Evolutionary conservation across 2,797 vertebrate species (phyloP), one percentile per base, ranked within the genome.

Genomic region (Paratrypauchen microcephalus): DNA sequence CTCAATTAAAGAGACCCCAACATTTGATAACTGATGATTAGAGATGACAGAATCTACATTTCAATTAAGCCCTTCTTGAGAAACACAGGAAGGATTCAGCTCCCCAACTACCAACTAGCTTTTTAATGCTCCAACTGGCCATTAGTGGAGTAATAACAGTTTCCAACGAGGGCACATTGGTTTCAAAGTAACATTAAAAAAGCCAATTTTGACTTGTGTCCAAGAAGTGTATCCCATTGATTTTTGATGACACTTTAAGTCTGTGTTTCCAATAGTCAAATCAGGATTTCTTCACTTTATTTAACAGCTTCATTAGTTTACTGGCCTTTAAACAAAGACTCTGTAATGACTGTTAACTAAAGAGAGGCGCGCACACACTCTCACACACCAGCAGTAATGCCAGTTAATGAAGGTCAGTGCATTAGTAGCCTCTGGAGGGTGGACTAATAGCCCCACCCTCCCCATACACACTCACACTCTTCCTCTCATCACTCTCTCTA

Each of bases 251-350:
- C 74, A 72, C 74, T 72, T 69, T 75, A 41, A 41, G 36, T 75
- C 70, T 91, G 68, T 66, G 70, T 66, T 87, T 81, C 73, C 82
- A 73, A 72, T 80, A 71, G 77, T 82, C 75, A 74, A 86, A 83
- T 83, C 71, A 68, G 86, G 78, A 83, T 86, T 84, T 92, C 75
- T 79, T 71, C 92, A 93, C 93, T 95, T 65, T 93, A 93, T 95
- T 96, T 96, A 96, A 96, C 96, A 94, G 95, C 94, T 96, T 96
- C 95, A 95, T 97, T 97, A 96, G 87, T 95, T 95, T 95, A 93
- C 94, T 95, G 94, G 93, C 93, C 94, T 94, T 94, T 93, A 92
- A 95, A 95, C 91, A 93, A 95, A 94, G 95, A 93, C 85, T 86
- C 77, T 63, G 82, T 90, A 91, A 91, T 91, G 90, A 89, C 87